Evolutionary conservation across 2,113 vertebrate genomes (phyloP).

Genomic region (Siphamia tubifer): DNA sequence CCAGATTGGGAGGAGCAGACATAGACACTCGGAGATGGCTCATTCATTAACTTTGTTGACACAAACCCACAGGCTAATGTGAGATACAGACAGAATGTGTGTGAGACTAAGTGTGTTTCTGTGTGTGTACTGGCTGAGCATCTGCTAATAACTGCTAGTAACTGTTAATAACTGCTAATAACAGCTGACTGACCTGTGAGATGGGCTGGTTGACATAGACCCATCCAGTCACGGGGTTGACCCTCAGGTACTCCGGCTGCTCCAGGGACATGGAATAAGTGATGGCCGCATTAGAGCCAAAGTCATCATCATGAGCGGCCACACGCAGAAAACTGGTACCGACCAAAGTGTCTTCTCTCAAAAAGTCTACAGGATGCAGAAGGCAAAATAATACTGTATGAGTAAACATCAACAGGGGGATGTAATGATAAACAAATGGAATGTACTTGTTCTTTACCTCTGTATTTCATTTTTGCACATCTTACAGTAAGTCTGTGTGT

Average conservation of each 20-base stretch:
- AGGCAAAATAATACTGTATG: conserved; percentile 5
- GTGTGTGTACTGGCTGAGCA: not conserved
- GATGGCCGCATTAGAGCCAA: conserved; percentile 84
- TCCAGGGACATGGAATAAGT: conserved; percentile 83
- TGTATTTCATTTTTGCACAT: no score
- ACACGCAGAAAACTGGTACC: conserved; percentile 89
- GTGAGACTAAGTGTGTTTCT: not conserved
- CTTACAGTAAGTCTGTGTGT: no score
- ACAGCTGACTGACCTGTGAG: conserved; percentile 80
- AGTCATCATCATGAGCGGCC: conserved; percentile 87
- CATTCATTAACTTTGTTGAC: conserved; percentile 57
- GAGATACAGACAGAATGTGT: not conserved
- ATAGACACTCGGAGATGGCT: conserved; percentile 42
- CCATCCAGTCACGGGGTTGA: conserved; percentile 88
- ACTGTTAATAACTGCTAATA: no score
- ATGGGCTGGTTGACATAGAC: conserved; percentile 88
- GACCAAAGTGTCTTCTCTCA: conserved; percentile 86
- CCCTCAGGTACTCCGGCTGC: conserved; percentile 83
- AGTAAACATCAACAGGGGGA: no score
- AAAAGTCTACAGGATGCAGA: conserved; percentile 80
- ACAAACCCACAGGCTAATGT: conserved; percentile 31
- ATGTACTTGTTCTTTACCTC: no score
- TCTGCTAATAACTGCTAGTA: no score
- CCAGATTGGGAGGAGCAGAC: conserved; percentile 17
- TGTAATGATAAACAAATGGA: no score